phyloP scores from a whole-genome alignment of 2,888 invertebrate genomes.

The Melieria omissa region DNA sequence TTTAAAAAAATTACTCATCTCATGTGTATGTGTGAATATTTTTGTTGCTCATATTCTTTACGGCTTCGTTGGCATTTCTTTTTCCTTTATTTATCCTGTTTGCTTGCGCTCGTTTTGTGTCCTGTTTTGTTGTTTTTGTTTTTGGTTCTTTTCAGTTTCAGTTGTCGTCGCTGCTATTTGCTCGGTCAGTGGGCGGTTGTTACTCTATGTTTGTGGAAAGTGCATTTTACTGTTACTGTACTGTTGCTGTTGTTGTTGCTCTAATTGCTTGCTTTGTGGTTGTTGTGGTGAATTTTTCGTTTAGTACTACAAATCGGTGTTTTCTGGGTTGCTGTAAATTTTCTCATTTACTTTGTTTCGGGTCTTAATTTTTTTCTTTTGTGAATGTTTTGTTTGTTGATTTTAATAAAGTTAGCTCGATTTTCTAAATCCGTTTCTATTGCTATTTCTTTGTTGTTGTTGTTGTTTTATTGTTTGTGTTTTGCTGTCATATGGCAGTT shows the following conservation, averaged over 20 bases:
- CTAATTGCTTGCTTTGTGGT: not conserved
- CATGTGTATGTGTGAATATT: not conserved
- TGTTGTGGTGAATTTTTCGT: constrained; percentile 35
- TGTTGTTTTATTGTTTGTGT: constrained; percentile 3
- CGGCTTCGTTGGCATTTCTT: constrained; percentile 39
- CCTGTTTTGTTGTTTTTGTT: not conserved
- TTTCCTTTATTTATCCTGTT: constrained; percentile 10
- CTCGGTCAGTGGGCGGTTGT: constrained; percentile 10
- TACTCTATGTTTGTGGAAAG: not conserved
- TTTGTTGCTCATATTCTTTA: constrained; percentile 17
- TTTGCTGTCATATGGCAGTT: constrained; percentile 2
- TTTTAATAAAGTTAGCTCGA: not conserved
- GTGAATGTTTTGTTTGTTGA: constrained; percentile 2
- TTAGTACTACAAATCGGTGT: constrained; percentile 42
- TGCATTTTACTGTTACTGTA: constrained; percentile 4
- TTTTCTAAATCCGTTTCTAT: constrained; percentile 5
- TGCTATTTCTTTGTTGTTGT: not conserved
- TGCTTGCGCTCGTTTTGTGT: constrained; percentile 1
- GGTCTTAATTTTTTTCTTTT: constrained; percentile 27
- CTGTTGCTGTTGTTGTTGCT: not conserved
- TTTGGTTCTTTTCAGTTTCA: constrained; percentile 10
- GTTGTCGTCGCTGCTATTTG: not conserved
- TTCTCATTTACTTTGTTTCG: constrained; percentile 43
- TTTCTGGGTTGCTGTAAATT: constrained; percentile 36
- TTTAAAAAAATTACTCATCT: too few relatives aligned